Evolutionary conservation across 2,797 vertebrate species (phyloP).

Genomic region (Tokudaia muenninki): DNA sequence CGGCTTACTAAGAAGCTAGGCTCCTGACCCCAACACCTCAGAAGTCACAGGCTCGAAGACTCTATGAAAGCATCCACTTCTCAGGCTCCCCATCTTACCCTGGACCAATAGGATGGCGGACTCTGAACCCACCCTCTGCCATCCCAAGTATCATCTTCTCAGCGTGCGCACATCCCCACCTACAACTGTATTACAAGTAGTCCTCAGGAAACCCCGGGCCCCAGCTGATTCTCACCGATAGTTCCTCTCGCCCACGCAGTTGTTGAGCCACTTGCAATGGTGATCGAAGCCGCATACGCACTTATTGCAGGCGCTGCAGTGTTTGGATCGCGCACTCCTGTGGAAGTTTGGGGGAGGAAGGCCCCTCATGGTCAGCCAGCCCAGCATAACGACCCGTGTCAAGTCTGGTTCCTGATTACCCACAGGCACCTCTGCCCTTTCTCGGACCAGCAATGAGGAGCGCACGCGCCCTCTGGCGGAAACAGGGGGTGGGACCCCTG

Average conservation of each 20-base stretch:
- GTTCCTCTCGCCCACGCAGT: slow-evolving; percentile 98
- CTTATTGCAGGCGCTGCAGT: slow-evolving; percentile 98
- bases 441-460: not conserved
- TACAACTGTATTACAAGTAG: not conserved
- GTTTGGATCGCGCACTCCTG: slow-evolving; percentile 96
- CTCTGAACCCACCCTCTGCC: not conserved
- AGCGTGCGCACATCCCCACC: not conserved
- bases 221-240: slow-evolving; percentile 92
- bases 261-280: slow-evolving; percentile 99
- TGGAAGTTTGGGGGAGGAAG: slow-evolving; percentile 24
- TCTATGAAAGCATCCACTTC: not conserved
- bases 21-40: slow-evolving; percentile 50
- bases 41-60: slow-evolving; percentile 6
- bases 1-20: not conserved
- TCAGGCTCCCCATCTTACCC: not conserved
- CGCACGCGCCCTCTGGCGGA: slow-evolving; percentile 73
- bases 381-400: accelerated
- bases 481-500: not conserved
- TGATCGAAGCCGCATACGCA: slow-evolving; percentile 98
- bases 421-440: not conserved
- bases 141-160: not conserved
- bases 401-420: not conserved
- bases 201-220: not conserved
- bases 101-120: not conserved
- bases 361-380: not conserved